Evolutionary conservation across 2,888 invertebrate species (phyloP).

Genomic region (Tetheella fluctuosa): DNA sequence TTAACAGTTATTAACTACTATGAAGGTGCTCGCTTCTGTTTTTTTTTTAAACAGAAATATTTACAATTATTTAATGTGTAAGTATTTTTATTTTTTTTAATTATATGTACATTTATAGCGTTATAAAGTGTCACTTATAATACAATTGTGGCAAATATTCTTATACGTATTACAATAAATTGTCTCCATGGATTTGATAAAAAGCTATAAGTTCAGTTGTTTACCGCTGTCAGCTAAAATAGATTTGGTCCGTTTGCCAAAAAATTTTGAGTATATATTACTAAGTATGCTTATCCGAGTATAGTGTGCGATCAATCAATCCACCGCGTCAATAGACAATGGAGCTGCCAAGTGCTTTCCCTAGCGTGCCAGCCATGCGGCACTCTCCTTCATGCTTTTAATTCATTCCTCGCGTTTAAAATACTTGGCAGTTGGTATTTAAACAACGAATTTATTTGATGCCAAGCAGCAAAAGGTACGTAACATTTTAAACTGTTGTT

Average conservation of each 20-base stretch:
- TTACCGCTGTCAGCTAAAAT: neutral
- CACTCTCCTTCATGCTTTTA: conserved; percentile 34
- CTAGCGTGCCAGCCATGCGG: conserved; percentile 47
- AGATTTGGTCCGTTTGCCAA: conserved; percentile 33
- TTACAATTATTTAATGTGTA: too few relatives aligned
- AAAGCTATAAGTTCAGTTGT: neutral
- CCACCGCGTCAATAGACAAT: conserved; percentile 51
- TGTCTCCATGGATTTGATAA: neutral
- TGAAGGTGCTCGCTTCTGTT: neutral
- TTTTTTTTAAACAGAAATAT: neutral
- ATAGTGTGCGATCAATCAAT: conserved; percentile 65
- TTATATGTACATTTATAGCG: neutral
- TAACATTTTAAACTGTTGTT: neutral
- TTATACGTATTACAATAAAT: neutral
- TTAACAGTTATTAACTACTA: neutral
- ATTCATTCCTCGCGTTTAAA: conserved; percentile 37
- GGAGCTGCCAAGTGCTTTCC: conserved; percentile 62
- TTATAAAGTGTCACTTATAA: neutral
- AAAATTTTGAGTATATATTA: conserved; percentile 28
- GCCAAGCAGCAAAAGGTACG: neutral
- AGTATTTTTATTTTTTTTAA: too few relatives aligned
- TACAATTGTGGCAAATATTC: neutral
- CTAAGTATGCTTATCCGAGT: conserved; percentile 35
- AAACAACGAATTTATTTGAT: conserved; percentile 24
- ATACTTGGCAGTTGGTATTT: conserved; percentile 28